Percentiles rank a stretch among this genome's conserved stretches.
Evolutionary conservation across 2,113 vertebrate species (phyloP).

Genomic region (Aptenodytes forsteri): DNA sequence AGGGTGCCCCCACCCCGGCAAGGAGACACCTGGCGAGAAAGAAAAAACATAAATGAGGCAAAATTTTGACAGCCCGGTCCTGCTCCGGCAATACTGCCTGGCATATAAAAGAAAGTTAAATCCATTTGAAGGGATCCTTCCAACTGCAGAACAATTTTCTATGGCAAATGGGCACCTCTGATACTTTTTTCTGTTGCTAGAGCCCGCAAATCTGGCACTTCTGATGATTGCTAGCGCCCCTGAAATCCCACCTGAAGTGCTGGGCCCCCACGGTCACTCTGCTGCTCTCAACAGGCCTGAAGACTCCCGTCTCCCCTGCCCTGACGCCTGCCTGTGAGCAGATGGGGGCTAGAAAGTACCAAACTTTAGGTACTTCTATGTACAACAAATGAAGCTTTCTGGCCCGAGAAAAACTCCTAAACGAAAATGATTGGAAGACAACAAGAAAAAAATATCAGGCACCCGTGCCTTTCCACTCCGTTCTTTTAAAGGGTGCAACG

Average conservation of each 20-base stretch:
- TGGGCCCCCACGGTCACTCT: neutral
- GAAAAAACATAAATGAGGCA: neutral
- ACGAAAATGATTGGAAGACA: neutral
- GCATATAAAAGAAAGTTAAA: neutral
- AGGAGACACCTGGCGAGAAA: neutral
- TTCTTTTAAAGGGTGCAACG: neutral
- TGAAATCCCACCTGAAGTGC: neutral
- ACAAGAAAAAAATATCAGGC: neutral
- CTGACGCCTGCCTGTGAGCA: accelerated
- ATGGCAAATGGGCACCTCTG: neutral
- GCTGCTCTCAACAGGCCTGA: neutral
- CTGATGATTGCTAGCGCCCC: neutral
- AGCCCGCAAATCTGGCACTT: neutral
- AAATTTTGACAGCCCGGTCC: neutral
- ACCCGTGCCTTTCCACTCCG: neutral
- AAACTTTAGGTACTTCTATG: neutral
- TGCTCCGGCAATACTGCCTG: neutral
- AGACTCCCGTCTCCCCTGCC: neutral
- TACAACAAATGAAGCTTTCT: neutral
- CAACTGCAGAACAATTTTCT: neutral
- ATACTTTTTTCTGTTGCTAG: neutral
- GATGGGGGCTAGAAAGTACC: neutral
- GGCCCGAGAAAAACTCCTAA: neutral
- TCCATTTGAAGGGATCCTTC: neutral
- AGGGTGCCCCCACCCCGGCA: neutral